Percentiles rank a stretch among this genome's conserved stretches.
Evolutionary conservation across 2,113 vertebrate genomes (phyloP).

Genomic region (Potamarius usumacintae): DNA sequence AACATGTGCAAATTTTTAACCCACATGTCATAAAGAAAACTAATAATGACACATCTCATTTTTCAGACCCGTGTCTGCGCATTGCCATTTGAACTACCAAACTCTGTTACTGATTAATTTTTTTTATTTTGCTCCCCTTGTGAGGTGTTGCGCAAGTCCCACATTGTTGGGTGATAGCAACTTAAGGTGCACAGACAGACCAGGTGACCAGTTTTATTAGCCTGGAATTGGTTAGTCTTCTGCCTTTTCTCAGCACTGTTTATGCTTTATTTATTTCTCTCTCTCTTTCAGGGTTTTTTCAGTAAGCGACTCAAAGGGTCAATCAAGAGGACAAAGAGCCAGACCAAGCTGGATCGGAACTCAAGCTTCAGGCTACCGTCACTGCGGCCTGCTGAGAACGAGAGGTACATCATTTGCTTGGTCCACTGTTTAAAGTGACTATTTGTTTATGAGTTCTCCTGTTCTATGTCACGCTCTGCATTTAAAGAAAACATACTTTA

Average conservation of each 20-base stretch:
- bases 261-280: background rate
- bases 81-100: background rate
- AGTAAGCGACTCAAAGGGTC: conserved; percentile 95
- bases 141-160: no score
- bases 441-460: background rate
- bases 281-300: conserved; percentile 86
- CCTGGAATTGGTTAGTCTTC: background rate
- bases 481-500: background rate
- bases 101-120: no score
- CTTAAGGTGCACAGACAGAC: background rate
- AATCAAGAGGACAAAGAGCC: conserved; percentile 97
- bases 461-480: background rate
- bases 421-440: background rate
- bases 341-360: conserved; percentile 92
- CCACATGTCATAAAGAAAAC: background rate
- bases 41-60: background rate
- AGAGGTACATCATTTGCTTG: conserved; percentile 76
- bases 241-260: background rate
- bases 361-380: conserved; percentile 89
- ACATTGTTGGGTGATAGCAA: background rate
- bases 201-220: background rate
- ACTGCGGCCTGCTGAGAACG: conserved; percentile 76
- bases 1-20: background rate
- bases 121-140: no score
- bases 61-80: background rate